Percentiles rank a stretch among this genome's conserved stretches.
phyloP scores from a whole-genome alignment of 1,140 invertebrate genomes.

The Hetaerina americana region DNA sequence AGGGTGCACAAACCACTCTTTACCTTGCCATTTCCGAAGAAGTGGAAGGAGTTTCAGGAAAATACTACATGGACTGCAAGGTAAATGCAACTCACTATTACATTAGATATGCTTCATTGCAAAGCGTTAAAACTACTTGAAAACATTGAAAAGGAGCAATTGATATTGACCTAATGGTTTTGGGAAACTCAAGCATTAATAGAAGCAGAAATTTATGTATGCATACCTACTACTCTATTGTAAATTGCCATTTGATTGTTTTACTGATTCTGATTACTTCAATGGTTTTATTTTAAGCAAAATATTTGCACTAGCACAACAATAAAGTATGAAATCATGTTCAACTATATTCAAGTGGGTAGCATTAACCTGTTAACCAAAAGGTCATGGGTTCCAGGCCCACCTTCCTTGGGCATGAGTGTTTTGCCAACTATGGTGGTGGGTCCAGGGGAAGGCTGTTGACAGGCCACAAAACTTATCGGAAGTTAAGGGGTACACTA shows the following conservation, averaged over 20 bases:
- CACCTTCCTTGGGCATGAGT: too few relatives aligned
- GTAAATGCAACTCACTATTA: constrained; percentile 6
- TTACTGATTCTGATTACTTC: not conserved
- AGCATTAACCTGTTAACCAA: too few relatives aligned
- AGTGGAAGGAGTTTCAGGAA: constrained; percentile 35
- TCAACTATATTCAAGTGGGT: too few relatives aligned
- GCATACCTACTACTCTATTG: not conserved
- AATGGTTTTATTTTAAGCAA: too few relatives aligned
- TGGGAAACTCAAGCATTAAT: not conserved
- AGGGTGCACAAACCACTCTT: constrained; percentile 42
- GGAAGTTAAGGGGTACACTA: too few relatives aligned
- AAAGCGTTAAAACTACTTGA: not conserved
- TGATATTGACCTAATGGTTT: not conserved
- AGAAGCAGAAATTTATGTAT: not conserved
- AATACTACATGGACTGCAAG: constrained; percentile 42
- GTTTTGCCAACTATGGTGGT: too few relatives aligned
- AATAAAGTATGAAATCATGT: too few relatives aligned
- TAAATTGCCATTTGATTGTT: not conserved
- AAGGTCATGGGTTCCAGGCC: too few relatives aligned
- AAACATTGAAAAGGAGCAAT: not conserved
- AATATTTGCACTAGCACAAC: too few relatives aligned
- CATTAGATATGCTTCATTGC: not conserved
- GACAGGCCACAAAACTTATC: too few relatives aligned
- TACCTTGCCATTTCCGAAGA: constrained; percentile 40
- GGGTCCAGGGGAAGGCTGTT: too few relatives aligned